Conservation (phyloP, 92 coral and sea anemone species). For the Parazoanthus swiftii region DNA sequence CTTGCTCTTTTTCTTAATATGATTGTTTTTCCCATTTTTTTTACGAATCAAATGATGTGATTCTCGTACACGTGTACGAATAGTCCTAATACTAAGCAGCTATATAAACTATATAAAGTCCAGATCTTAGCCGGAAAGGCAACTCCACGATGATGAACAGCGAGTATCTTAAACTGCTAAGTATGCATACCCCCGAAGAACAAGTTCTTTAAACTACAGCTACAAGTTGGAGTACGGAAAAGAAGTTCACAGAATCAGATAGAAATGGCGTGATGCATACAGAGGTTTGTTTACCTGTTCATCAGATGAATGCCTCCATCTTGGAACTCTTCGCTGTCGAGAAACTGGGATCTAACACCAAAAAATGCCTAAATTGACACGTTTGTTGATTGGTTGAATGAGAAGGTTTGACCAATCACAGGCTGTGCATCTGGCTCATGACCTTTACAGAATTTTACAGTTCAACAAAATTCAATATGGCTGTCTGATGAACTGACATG, state of each 20-base stretch:
- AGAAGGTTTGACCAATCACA: conserved; percentile 21
- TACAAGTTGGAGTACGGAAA: neutral
- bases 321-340: neutral
- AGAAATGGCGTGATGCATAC: neutral
- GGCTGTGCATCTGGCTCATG: neutral
- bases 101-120: too few relatives aligned
- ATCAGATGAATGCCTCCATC: neutral
- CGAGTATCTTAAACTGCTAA: too few relatives aligned
- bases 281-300: neutral
- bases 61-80: too few relatives aligned
- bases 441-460: too few relatives aligned
- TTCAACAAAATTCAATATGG: neutral
- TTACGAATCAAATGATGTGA: too few relatives aligned
- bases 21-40: too few relatives aligned
- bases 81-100: too few relatives aligned
- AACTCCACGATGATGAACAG: too few relatives aligned
- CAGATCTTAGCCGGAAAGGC: too few relatives aligned
- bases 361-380: neutral
- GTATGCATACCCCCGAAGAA: too few relatives aligned
- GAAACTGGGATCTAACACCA: neutral
- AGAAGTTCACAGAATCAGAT: too few relatives aligned
- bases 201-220: neutral
- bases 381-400: neutral
- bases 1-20: too few relatives aligned
- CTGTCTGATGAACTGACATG: neutral